Evolutionary conservation across 2,888 invertebrate species (phyloP), one percentile per base, ranked within the genome.

Genomic region (Andrena haemorrhoa): DNA sequence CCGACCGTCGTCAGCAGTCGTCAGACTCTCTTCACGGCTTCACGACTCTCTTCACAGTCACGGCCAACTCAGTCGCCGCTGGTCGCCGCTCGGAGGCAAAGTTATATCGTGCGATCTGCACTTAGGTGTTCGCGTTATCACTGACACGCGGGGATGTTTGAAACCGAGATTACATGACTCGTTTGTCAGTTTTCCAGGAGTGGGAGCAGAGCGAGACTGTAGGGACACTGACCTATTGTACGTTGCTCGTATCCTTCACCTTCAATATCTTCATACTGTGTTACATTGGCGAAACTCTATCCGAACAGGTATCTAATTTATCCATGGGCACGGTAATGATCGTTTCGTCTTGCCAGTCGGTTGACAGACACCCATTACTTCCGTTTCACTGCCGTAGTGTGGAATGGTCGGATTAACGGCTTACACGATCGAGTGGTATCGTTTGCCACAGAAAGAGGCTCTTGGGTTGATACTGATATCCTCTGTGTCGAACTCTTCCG

Each of bases 151-250:
- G 6, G 10, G 8, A 35, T 26, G 6, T 6, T 7, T 1, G 41
- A 23, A 31, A 53, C 12, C 2, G 4, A 5, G 20, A 49, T 20
- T 29, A 20, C 2, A 61, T 29, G 23, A 49, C 69, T 69, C 56
- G 41, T 12, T 61, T 77, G 51, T 75, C 33, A 79, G 75, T 76
- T 76, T 90, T 90, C 12, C 77, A 93, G 93, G 92, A 92, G 83
- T 91, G 91, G 88, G 90, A 91, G 81, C 87, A 86, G 56, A 90
- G 75, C 58, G 89, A 91, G 41, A 74, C 90, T 2, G 86, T 91
- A 64, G 90, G 89, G 35, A 90, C 81, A 53, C 49, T 82, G 26
- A 88, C 86, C 2, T 88, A 85, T 29, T 47, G 73, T n/a, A 5
- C 75, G 6, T 35, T 88, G 1, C 12, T 88, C n/a, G 31, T 73